Conservation (phyloP, 1,140 invertebrate species). For the Drosophila equinoxialis region DNA sequence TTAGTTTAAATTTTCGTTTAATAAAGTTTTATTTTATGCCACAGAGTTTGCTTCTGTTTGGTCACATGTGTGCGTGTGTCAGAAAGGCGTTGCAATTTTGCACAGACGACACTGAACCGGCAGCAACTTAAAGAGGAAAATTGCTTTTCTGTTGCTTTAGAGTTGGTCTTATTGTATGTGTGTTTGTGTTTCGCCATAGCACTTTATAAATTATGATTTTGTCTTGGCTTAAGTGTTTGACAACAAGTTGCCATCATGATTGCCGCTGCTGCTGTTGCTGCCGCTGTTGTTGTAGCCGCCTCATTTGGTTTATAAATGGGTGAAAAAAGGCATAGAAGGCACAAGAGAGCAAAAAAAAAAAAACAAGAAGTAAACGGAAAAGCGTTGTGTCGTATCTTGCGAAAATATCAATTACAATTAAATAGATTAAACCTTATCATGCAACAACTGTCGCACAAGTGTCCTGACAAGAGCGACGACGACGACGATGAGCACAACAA, state of each 20-base stretch:
- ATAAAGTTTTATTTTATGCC: background rate
- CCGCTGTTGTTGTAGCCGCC: slow-evolving; percentile 34
- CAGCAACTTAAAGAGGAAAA: slow-evolving; percentile 25
- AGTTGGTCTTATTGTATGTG: slow-evolving; percentile 23
- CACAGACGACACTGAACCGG: slow-evolving; percentile 2
- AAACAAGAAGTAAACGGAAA: slow-evolving; percentile 17
- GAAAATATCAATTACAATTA: slow-evolving; percentile 81
- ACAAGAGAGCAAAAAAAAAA: background rate
- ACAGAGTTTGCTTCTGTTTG: background rate
- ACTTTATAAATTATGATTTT: slow-evolving; percentile 71
- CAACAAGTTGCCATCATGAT: slow-evolving; percentile 52
- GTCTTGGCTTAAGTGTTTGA: slow-evolving; percentile 44
- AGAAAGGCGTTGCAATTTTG: slow-evolving; percentile 10
- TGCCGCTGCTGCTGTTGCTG: slow-evolving; percentile 36
- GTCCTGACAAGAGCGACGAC: slow-evolving; percentile 62
- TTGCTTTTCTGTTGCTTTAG: slow-evolving; percentile 36
- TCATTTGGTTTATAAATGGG: slow-evolving; percentile 77
- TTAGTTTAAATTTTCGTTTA: background rate
- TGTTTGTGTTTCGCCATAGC: slow-evolving; percentile 24
- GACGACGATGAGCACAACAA: slow-evolving; percentile 14
- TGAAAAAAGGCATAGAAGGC: slow-evolving; percentile 22
- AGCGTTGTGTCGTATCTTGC: slow-evolving; percentile 63
- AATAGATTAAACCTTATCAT: slow-evolving; percentile 81
- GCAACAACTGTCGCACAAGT: slow-evolving; percentile 80
- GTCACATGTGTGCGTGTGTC: slow-evolving; percentile 5